Percentiles rank a stretch among this genome's conserved stretches.
These are phyloP conservation scores for Morinoia aosen DNA, from an alignment of 2,888 invertebrate species.

Conservation along the genomic window DNA sequence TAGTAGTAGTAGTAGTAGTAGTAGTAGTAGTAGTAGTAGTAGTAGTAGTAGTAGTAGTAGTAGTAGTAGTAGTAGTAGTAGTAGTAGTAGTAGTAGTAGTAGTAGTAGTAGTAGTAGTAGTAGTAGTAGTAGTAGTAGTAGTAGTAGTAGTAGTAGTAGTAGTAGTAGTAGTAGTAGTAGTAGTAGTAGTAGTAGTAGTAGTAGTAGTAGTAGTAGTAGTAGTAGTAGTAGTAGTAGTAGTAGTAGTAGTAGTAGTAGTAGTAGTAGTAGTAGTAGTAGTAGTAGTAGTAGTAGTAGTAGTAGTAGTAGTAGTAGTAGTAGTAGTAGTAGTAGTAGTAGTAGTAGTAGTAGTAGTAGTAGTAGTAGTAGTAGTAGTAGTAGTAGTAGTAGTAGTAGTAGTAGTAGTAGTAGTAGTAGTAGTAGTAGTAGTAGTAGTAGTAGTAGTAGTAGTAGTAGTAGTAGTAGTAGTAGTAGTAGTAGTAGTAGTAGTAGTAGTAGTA, in stretches of 20 bases:
- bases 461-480: slow-evolving; percentile 18
- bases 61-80: slow-evolving; percentile 12
- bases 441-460: slow-evolving; percentile 28
- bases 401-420: slow-evolving; percentile 18
- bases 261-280: slow-evolving; percentile 28
- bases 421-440: slow-evolving; percentile 12
- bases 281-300: slow-evolving; percentile 18
- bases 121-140: slow-evolving; percentile 12
- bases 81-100: slow-evolving; percentile 28
- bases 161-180: slow-evolving; percentile 18
- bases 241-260: slow-evolving; percentile 12
- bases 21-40: slow-evolving; percentile 28
- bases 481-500: slow-evolving; percentile 12
- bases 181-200: slow-evolving; percentile 12
- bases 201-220: slow-evolving; percentile 28
- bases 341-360: slow-evolving; percentile 18
- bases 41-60: slow-evolving; percentile 18
- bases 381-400: slow-evolving; percentile 28
- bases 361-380: slow-evolving; percentile 12
- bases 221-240: slow-evolving; percentile 18
- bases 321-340: slow-evolving; percentile 28
- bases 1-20: slow-evolving; percentile 12
- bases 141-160: slow-evolving; percentile 28
- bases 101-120: slow-evolving; percentile 18
- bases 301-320: slow-evolving; percentile 12